Evolutionary conservation across 2,888 invertebrate species (phyloP), one percentile per base, ranked within the genome.

Genomic region (Junonia oenone): DNA sequence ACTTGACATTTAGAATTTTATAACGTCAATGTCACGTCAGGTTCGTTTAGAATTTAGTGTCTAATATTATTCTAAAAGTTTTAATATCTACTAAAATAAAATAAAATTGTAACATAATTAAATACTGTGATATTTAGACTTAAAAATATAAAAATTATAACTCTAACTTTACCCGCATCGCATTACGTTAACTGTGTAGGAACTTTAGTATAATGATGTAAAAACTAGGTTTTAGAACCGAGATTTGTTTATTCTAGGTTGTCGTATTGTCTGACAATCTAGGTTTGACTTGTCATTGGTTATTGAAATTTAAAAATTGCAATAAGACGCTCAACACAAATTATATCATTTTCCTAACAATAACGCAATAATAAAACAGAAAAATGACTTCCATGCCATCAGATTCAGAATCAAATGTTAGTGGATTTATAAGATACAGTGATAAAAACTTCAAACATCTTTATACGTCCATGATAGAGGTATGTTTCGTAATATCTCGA

Each of bases 321-420:
- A 26, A 2, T 26, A 1, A 43, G 43, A 43, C 43, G 43, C 22
- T 26, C 8, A 22, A 13, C 43, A 13, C 43, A 26, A 43, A 26
- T 13, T 26, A n/a, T 6, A 43, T 43, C 6, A 26, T 13, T 26
- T 26, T 43, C 26, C 13, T n/a, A 22, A 43, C 22, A 19, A n/a
- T 11, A 43, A 5, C 6, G 40, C 17, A 8, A n/a, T 14, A 43
- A 33, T 6, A 22, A 13, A 26, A 22, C 3, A 55, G 43, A 14
- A 68, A 54, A 58, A 88, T 88, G 86, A 72, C 78, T 62, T 83
- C 87, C 8, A 65, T 75, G 61, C 79, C 75, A 38, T 89, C 89
- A 14, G 89, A 89, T 67, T 70, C 81, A 5, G 90, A 89, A 69
- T 89, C 89, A 3, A 88, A 88, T 65, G 81, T 83, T n/a, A 89